A percentile compares a stretch with the other conserved stretches of the same genome.
phyloP scores from a whole-genome alignment of 2,113 vertebrate species.

The Sisor rabdophorus region DNA sequence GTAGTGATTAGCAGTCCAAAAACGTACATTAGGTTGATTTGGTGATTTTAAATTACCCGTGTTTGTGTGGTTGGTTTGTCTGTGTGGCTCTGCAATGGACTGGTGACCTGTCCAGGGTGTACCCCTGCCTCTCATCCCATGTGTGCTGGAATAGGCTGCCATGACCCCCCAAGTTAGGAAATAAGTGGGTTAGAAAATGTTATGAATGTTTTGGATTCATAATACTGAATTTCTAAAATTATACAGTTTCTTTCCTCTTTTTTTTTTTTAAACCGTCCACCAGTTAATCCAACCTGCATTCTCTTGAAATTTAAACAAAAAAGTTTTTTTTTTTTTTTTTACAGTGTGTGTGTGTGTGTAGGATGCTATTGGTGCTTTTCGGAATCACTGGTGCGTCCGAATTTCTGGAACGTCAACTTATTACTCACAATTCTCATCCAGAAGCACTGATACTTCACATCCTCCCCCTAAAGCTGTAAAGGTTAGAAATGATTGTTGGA shows the following conservation, averaged over 20 bases:
- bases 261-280: background rate
- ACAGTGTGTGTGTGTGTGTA: background rate
- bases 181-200: too few relatives aligned
- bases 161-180: too few relatives aligned
- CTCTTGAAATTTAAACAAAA: background rate
- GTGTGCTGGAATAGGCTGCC: too few relatives aligned
- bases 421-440: constrained; percentile 88
- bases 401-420: constrained; percentile 85
- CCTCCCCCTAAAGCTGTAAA: constrained; percentile 22
- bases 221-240: background rate
- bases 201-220: too few relatives aligned
- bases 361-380: constrained; percentile 83
- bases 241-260: background rate
- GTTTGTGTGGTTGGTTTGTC: too few relatives aligned
- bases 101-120: too few relatives aligned
- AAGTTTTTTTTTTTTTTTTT: background rate
- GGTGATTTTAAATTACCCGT: too few relatives aligned
- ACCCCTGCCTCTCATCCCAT: too few relatives aligned
- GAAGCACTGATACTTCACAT: too few relatives aligned
- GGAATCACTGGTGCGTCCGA: constrained; percentile 84
- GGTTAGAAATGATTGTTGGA: background rate
- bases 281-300: background rate
- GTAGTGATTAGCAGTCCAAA: too few relatives aligned
- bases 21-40: too few relatives aligned
- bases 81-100: too few relatives aligned